These are phyloP conservation scores for Capra hircus DNA, from an alignment of 2,113 vertebrate genomes.

Conservation along the genomic window DNA sequence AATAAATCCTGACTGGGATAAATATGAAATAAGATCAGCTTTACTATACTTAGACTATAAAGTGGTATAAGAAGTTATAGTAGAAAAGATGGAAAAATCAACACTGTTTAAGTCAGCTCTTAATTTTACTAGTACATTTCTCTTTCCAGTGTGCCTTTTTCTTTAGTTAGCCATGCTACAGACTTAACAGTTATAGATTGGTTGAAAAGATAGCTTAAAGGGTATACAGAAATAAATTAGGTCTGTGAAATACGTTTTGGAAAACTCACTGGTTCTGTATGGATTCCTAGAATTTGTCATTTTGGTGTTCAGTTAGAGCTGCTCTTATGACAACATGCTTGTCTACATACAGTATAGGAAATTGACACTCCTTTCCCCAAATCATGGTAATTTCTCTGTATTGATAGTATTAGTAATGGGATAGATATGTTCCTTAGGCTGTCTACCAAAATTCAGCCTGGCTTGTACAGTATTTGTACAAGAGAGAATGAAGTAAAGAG, in stretches of 20 bases:
- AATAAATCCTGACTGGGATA: neutral
- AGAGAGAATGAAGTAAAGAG: neutral
- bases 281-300: neutral
- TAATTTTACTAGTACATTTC: neutral
- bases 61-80: neutral
- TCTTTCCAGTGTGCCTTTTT: neutral
- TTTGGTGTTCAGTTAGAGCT: conserved; percentile 17
- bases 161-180: neutral
- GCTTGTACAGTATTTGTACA: neutral
- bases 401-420: neutral
- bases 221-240: neutral
- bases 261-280: neutral
- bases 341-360: neutral
- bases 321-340: neutral
- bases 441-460: neutral
- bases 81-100: neutral
- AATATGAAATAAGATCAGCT: neutral
- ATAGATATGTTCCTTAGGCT: neutral
- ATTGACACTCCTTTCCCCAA: neutral
- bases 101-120: neutral
- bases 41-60: neutral
- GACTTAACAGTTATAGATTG: neutral
- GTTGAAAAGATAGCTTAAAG: neutral
- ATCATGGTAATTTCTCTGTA: neutral
- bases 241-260: neutral